Evolutionary conservation across 2,113 vertebrate species (phyloP).

Genomic region (Cavia porcellus): DNA sequence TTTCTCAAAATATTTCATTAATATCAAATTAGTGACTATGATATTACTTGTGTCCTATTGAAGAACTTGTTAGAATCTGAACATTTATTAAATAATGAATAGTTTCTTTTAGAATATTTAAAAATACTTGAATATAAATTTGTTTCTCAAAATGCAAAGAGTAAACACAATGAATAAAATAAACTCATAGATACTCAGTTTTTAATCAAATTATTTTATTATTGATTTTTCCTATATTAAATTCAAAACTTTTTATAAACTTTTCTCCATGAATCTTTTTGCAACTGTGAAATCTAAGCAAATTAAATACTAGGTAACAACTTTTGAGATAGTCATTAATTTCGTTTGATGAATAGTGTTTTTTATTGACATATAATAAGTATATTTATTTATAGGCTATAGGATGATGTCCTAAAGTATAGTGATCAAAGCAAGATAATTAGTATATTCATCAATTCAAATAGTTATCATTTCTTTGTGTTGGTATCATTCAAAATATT

Average conservation of each 20-base stretch:
- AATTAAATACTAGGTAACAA: neutral
- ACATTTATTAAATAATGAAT: neutral
- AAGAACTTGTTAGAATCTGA: neutral
- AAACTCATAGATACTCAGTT: neutral
- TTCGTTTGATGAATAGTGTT: neutral
- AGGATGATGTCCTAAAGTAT: neutral
- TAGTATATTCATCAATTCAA: neutral
- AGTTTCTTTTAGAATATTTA: neutral
- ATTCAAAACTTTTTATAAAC: neutral
- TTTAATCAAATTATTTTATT: conserved; percentile 43
- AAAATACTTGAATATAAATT: neutral
- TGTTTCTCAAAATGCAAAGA: neutral
- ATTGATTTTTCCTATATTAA: neutral
- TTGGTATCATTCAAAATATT: neutral
- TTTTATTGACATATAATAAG: neutral
- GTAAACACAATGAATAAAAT: neutral
- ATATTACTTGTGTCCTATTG: neutral
- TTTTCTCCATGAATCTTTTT: neutral
- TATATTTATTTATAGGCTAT: neutral
- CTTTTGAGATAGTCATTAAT: neutral
- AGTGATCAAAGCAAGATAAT: neutral
- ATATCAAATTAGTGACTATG: neutral
- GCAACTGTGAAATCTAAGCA: neutral
- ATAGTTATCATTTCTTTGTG: neutral
- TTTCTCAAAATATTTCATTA: neutral